phyloP scores from a whole-genome alignment of 2,888 invertebrate genomes.

The Drosophila colorata region DNA sequence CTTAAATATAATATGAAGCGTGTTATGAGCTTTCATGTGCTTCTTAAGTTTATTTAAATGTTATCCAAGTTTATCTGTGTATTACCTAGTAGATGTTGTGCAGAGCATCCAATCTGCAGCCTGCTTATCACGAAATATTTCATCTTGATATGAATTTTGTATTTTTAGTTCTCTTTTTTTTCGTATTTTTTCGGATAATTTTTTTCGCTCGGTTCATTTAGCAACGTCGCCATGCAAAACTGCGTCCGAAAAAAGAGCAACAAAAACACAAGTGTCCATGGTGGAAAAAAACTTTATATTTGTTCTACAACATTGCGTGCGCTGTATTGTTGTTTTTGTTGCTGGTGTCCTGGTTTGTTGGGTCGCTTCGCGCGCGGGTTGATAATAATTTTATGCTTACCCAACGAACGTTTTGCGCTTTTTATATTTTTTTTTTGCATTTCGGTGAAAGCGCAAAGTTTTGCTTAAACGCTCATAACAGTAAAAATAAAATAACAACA shows the following conservation, averaged over 20 bases:
- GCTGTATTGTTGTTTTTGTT: constrained; percentile 26
- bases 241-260: constrained; percentile 65
- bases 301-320: constrained; percentile 72
- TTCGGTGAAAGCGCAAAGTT: constrained; percentile 63
- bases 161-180: constrained; percentile 39
- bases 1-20: too few species aligned
- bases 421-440: constrained; percentile 30
- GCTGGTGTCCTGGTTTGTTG: constrained; percentile 33
- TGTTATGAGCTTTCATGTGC: neutral
- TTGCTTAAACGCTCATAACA: constrained; percentile 77
- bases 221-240: constrained; percentile 72
- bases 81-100: neutral
- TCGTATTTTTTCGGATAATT: constrained; percentile 62
- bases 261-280: constrained; percentile 35
- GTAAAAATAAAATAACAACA: constrained; percentile 60
- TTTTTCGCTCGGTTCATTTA: constrained; percentile 76
- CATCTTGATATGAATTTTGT: constrained; percentile 61
- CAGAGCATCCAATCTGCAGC: constrained; percentile 24
- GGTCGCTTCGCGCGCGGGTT: constrained; percentile 55
- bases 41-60: neutral
- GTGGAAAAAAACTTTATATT: constrained; percentile 66
- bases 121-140: constrained; percentile 1
- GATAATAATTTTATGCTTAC: constrained; percentile 78
- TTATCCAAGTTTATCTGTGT: neutral
- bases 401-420: constrained; percentile 63